Base-by-base conservation (phyloP, 2,113 vertebrate genomes). In the Mustelus asterias region DNA sequence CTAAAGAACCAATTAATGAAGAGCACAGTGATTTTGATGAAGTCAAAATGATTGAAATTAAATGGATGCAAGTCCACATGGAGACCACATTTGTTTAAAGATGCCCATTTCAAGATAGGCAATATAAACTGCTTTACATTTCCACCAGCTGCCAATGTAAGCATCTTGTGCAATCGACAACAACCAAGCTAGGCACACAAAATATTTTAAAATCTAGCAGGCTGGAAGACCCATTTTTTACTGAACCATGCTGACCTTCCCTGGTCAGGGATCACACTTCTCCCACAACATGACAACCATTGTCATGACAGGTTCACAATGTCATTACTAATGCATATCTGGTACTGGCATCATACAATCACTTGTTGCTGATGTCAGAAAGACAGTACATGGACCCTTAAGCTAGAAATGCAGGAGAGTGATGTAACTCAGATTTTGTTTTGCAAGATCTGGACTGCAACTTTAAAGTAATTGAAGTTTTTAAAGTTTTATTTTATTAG, bases 1-100 rank as follows among this genome's bases (percentile, higher is more conserved):
- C 80, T 83, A 20, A 44, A 83, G 80, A 83, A 83, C 80, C 80
- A 83, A 83, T 83, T 83, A 83, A 83, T 83, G 80, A 83, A 41
- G 37, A 83, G 41, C 80, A 44, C 80, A 44, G 80, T 20, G 80
- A 20, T 83, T 83, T 83, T 83, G 80, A 83, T 41, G 80, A n/a
- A 44, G 80, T 83, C 37, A 6, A 83, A 41, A 41, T 83, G 37
- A 20, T 37, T 22, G 80, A 83, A 41, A 20, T 83, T 83, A 41
- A 83, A 83, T 44, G 37, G 80, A 83, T 83, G 37, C 37, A 41
- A 83, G 80, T 83, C 80, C 80, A 83, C 16, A 41, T 41, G 78
- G 78, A 83, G 78, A 37, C n/a, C n/a, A 41, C n/a, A 83, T 41
- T 83, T 83, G 37, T 83, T 83, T 22, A 83, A 83, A 83, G 18